These are phyloP conservation scores for Perca flavescens DNA, from an alignment of 2,113 vertebrate species.

Conservation along the genomic window DNA sequence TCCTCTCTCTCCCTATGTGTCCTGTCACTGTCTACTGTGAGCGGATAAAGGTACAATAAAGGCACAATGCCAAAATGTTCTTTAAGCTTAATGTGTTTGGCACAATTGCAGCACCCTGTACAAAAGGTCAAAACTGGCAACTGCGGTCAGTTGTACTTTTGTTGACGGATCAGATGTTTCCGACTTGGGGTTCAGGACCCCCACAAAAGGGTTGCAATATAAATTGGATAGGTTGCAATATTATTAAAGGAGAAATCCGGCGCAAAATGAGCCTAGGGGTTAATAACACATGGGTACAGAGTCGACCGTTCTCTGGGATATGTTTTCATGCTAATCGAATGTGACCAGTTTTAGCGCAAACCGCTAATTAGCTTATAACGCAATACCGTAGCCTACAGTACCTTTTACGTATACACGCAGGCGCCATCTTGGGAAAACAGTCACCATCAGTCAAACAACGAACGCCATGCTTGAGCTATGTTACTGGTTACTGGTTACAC, in stretches of 20 bases:
- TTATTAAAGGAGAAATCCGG: background rate
- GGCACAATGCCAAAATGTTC: conserved; percentile 1
- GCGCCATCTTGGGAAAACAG: too few relatives aligned
- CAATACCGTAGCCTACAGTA: too few relatives aligned
- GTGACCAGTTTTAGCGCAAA: too few relatives aligned
- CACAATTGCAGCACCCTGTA: background rate
- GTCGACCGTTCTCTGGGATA: too few relatives aligned
- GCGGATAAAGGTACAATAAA: background rate
- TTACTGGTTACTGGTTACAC: too few relatives aligned
- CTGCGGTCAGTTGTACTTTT: background rate
- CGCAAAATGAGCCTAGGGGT: too few relatives aligned
- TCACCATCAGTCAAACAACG: too few relatives aligned
- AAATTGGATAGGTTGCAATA: background rate
- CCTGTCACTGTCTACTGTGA: background rate
- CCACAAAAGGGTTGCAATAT: background rate
- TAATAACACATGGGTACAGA: too few relatives aligned
- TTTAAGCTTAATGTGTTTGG: background rate
- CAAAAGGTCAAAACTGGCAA: conserved; percentile 11
- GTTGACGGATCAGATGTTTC: conserved; percentile 2
- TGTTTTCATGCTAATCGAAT: too few relatives aligned
- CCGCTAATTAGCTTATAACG: too few relatives aligned
- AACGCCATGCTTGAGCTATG: too few relatives aligned
- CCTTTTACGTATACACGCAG: too few relatives aligned
- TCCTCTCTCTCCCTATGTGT: background rate
- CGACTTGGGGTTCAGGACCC: background rate